Evolutionary conservation across 1,140 invertebrate genomes (phyloP), one percentile per base, ranked within the genome.

Genomic region (Tetramorium alpestre): DNA sequence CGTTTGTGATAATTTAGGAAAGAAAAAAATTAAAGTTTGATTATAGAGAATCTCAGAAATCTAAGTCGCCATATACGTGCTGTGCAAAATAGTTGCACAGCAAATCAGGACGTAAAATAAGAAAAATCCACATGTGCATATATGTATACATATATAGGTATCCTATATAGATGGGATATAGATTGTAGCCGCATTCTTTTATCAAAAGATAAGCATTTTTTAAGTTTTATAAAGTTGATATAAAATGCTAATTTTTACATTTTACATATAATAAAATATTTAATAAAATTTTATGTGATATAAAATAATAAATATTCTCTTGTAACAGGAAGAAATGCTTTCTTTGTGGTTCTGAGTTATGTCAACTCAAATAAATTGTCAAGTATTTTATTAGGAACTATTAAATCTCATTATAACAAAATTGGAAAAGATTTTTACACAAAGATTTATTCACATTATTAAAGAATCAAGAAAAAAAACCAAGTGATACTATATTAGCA

Each of bases 1-100:
- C 64, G 49, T 16, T 70, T 56, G 49, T n/a, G 51, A 11, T 54
- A 70, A 81, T 70, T 70, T 81, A 13, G 11, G 11, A 49, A 67
- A n/a, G 44, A 16, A 10, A n/a, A 28, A 16, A 47, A 13, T 47
- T 69, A 7, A 67, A 69, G 65, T 69, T 47, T 0, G 65, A 47
- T 69, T 47, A 47, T 47, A 41, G 33, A 41, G 22, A 25, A 47
- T 64, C 54, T 60, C 11, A 2, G 10, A 80, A 67, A 65, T 65
- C n/a, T 16, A 64, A 51, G 6, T 8, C 3, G n/a, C n/a, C n/a
- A 25, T 10, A 22, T 49, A 44, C 16, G 8, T 33, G 38, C 22
- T 10, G 8, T 33, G 38, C 22, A 38, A 60, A 44, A 72, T 47
- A 47, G 47, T 51, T 51, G 25, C 22, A 70, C 41, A 5, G 22